Evolutionary conservation across 2,113 vertebrate genomes (phyloP).

Genomic region (Canis aureus): DNA sequence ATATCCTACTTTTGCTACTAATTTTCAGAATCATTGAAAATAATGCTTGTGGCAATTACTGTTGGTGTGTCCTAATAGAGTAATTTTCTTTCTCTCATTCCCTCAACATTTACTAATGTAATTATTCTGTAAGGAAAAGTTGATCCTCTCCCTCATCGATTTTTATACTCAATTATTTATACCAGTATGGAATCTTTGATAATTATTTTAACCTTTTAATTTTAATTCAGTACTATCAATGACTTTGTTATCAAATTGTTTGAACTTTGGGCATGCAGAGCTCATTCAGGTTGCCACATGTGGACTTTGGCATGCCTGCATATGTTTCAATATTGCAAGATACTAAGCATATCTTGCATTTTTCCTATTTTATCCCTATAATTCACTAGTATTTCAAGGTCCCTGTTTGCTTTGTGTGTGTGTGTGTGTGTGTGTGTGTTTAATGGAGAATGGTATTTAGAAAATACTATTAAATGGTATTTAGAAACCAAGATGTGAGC

Average conservation of each 20-base stretch:
- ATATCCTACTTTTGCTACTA: neutral
- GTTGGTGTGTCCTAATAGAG: neutral
- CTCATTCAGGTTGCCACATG: neutral
- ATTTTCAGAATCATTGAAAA: neutral
- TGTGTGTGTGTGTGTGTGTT: neutral
- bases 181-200: neutral
- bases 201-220: neutral
- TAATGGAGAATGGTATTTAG: neutral
- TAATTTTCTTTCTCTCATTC: neutral
- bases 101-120: neutral
- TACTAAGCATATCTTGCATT: neutral
- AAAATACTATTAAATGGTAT: neutral
- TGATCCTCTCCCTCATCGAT: neutral
- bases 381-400: neutral
- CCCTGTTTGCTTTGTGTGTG: too few relatives aligned
- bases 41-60: neutral
- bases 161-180: neutral
- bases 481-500: neutral
- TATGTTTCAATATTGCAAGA: neutral
- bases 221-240: neutral
- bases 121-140: neutral
- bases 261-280: neutral
- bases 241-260: neutral
- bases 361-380: neutral
- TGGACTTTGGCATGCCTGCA: neutral